Conservation (phyloP, 2,888 invertebrate species). For the Sussaba pulchella region DNA sequence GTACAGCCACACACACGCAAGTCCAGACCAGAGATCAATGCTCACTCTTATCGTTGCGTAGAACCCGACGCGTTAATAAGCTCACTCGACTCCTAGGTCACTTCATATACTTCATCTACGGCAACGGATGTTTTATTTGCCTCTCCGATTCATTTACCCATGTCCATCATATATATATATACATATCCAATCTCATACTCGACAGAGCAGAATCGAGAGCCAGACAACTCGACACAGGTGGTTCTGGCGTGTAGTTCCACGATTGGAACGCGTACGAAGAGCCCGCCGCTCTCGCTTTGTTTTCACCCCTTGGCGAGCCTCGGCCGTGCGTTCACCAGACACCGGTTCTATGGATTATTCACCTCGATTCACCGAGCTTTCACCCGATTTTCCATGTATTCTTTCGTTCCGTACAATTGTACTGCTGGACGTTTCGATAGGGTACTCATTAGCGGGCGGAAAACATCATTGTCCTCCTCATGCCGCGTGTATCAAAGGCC, state of each 20-base stretch:
- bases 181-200: constrained; percentile 62
- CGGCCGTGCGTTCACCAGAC: neutral
- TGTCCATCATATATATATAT: constrained; percentile 76
- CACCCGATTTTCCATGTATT: neutral
- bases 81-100: constrained; percentile 2
- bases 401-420: no score
- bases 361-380: neutral
- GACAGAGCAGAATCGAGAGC: constrained; percentile 6
- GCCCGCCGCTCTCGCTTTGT: constrained; percentile 16
- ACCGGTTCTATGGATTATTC: constrained; percentile 1
- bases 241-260: constrained; percentile 44
- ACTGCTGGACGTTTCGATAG: constrained; percentile 68
- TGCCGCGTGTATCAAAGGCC: neutral
- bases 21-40: constrained; percentile 2
- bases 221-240: constrained; percentile 40
- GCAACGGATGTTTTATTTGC: constrained; percentile 73
- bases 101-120: constrained; percentile 9
- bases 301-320: neutral
- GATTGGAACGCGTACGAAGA: constrained; percentile 49
- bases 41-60: constrained; percentile 11
- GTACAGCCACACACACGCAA: neutral
- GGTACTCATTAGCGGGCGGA: constrained; percentile 72
- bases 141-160: constrained; percentile 79
- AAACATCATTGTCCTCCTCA: constrained; percentile 67
- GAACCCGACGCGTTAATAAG: constrained; percentile 36